phyloP scores from a whole-genome alignment of 2,888 invertebrate genomes.

The Conops quadrifasciatus region DNA sequence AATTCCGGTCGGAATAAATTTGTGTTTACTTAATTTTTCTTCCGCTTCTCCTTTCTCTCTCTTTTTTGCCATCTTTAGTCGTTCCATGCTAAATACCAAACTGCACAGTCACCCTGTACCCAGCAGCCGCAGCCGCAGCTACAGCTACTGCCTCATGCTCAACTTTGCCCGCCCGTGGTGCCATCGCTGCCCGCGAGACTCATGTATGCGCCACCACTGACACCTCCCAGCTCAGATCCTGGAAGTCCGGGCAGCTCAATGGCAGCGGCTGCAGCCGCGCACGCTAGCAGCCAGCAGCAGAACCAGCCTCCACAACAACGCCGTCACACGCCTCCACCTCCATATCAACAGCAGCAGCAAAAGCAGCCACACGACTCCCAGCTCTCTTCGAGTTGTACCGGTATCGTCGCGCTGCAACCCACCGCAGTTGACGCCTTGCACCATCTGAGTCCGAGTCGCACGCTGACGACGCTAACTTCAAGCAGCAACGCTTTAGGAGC shows the following conservation, averaged over 20 bases:
- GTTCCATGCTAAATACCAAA: slow-evolving; percentile 63
- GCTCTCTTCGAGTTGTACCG: slow-evolving; percentile 56
- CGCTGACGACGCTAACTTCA: slow-evolving; percentile 49
- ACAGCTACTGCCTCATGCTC: slow-evolving; percentile 53
- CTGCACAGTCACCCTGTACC: slow-evolving; percentile 54
- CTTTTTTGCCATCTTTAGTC: slow-evolving; percentile 49
- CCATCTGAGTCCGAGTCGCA: slow-evolving; percentile 51
- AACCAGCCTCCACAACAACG: slow-evolving; percentile 54
- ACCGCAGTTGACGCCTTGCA: slow-evolving; percentile 42
- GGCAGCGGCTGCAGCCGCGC: slow-evolving; percentile 68
- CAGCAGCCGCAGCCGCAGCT: slow-evolving; percentile 49
- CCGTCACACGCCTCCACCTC: slow-evolving; percentile 60
- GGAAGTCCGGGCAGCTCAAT: slow-evolving; percentile 80
- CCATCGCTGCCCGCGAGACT: slow-evolving; percentile 65
- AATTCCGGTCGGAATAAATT: not conserved
- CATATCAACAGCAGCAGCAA: slow-evolving; percentile 49
- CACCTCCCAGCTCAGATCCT: slow-evolving; percentile 88
- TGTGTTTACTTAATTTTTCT: not conserved
- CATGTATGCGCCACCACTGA: slow-evolving; percentile 85
- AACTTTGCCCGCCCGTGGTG: slow-evolving; percentile 56
- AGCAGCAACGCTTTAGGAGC: slow-evolving; percentile 39
- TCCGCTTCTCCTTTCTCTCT: slow-evolving; percentile 20
- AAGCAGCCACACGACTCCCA: slow-evolving; percentile 10
- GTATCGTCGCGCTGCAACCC: slow-evolving; percentile 52
- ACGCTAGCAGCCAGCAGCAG: slow-evolving; percentile 47